Evolutionary conservation across 2,888 invertebrate species (phyloP).

Genomic region (Ommatoiulus sabulosus): DNA sequence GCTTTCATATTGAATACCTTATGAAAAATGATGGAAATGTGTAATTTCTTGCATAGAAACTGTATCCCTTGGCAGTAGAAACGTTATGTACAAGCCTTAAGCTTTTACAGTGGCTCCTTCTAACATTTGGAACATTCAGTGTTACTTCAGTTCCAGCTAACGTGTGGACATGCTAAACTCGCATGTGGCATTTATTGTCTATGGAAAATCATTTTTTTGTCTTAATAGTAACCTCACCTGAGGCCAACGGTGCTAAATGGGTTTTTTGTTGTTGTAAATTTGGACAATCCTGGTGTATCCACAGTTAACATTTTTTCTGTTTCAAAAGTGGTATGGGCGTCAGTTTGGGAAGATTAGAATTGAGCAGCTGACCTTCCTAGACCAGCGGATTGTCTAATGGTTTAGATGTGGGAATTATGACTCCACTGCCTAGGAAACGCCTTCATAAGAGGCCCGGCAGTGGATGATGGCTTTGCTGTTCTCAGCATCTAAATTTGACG

Average conservation of each 20-base stretch:
- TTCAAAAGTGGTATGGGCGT: background rate
- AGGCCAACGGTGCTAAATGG: background rate
- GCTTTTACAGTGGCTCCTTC: too few relatives aligned
- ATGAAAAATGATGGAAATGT: background rate
- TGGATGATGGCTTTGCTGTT: background rate
- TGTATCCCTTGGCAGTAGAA: background rate
- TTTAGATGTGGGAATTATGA: slow-evolving; percentile 38
- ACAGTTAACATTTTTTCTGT: background rate
- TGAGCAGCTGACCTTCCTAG: slow-evolving; percentile 48
- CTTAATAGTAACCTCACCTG: background rate
- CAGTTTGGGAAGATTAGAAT: slow-evolving; percentile 26
- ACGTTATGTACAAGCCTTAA: too few relatives aligned
- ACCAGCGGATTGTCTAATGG: background rate
- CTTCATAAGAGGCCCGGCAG: background rate
- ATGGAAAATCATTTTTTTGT: background rate
- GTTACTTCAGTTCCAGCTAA: background rate
- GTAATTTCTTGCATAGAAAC: too few relatives aligned
- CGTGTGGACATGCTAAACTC: background rate
- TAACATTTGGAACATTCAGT: background rate
- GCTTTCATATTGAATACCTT: background rate
- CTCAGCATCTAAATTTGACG: background rate
- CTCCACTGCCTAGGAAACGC: background rate
- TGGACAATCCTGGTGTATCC: background rate
- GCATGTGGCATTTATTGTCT: background rate
- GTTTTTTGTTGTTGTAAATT: background rate